A percentile compares a stretch with the other conserved stretches of the same genome.
Conservation (phyloP, 2,113 vertebrate genomes). For the Bubo bubo region DNA sequence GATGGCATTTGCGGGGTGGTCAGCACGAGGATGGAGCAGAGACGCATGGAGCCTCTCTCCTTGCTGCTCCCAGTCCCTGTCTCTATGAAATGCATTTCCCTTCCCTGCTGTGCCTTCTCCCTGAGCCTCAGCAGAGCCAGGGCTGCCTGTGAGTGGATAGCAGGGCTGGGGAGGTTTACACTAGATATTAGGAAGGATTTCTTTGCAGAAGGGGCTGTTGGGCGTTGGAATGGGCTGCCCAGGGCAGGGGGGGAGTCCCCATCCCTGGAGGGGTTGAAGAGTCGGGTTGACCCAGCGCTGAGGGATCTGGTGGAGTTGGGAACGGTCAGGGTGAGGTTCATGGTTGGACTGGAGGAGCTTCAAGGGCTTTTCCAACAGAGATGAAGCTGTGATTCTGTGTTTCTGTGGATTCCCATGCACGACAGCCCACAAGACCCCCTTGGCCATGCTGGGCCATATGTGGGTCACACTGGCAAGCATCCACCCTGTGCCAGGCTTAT, state of each 20-base stretch:
- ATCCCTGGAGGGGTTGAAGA: too few relatives aligned
- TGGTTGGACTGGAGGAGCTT: too few relatives aligned
- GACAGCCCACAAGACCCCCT: neutral
- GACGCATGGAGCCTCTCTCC: neutral
- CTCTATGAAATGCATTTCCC: neutral
- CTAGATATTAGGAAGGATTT: too few relatives aligned
- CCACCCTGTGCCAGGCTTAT: neutral
- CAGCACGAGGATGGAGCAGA: fast-evolving
- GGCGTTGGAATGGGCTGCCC: too few relatives aligned
- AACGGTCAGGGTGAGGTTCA: too few relatives aligned
- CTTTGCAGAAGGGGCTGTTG: too few relatives aligned
- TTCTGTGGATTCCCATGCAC: fast-evolving
- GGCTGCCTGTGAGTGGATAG: neutral
- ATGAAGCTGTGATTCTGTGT: too few relatives aligned
- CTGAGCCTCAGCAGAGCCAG: fast-evolving
- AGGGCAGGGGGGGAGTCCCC: too few relatives aligned
- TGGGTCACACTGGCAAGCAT: neutral
- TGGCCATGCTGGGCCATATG: fast-evolving
- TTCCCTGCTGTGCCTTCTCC: neutral
- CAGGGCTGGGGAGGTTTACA: too few relatives aligned
- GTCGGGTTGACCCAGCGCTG: too few relatives aligned
- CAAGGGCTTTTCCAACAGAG: too few relatives aligned
- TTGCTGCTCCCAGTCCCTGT: neutral
- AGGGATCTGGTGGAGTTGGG: too few relatives aligned
- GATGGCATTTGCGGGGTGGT: neutral